Evolutionary conservation across 2,888 invertebrate species (phyloP).

Genomic region (Acanthopleura granulata): DNA sequence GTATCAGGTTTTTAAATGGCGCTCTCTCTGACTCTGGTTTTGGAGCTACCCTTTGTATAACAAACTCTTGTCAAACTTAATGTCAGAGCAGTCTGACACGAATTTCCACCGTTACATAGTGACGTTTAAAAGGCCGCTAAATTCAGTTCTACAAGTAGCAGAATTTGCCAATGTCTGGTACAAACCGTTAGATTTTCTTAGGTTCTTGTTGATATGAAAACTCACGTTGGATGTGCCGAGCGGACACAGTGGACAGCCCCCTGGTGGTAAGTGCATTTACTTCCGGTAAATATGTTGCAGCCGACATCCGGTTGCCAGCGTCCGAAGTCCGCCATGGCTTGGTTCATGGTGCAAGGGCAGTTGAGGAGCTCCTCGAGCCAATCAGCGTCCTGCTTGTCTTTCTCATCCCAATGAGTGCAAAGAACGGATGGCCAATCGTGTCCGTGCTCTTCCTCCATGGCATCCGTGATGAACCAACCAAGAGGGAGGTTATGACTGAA

Average conservation of each 20-base stretch:
- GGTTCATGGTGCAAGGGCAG: conserved; percentile 93
- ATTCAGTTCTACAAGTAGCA: no score
- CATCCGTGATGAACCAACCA: conserved; percentile 54
- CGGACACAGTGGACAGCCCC: conserved; percentile 94
- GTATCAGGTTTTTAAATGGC: no score
- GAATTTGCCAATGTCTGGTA: no score
- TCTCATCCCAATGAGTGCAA: conserved; percentile 92
- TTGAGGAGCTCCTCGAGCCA: conserved; percentile 73
- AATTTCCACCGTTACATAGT: no score
- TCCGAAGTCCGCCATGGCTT: conserved; percentile 92
- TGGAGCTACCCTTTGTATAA: no score
- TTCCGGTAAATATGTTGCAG: conserved; percentile 75
- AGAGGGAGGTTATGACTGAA: conserved; percentile 46
- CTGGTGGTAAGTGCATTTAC: conserved; percentile 80
- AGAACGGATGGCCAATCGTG: conserved; percentile 84
- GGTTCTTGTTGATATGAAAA: conserved; percentile 28
- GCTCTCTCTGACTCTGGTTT: no score
- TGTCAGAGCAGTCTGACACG: no score
- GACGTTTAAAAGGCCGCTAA: no score
- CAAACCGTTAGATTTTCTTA: no score
- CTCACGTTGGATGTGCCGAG: conserved; percentile 90
- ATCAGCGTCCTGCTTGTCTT: conserved; percentile 81
- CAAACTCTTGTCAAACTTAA: no score
- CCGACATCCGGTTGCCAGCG: conserved; percentile 80
- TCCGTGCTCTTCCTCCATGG: conserved; percentile 73